Percentiles rank a stretch among this genome's conserved stretches.
Conservation (phyloP, 2,797 vertebrate genomes). For the Darevskia mixta region DNA sequence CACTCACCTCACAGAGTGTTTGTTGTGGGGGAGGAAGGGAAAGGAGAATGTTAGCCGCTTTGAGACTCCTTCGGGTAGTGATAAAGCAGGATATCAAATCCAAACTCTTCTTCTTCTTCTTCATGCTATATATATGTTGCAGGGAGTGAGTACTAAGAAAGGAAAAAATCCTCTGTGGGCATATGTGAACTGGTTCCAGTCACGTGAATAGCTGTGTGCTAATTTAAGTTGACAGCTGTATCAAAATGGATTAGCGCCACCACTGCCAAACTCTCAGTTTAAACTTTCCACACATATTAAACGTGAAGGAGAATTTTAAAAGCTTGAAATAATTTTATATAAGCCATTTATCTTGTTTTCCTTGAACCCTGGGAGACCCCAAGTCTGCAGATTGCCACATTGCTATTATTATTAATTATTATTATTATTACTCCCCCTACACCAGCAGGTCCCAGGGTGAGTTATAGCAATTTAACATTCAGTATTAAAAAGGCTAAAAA, state of each 20-base stretch:
- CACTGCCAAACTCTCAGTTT: constrained; percentile 35
- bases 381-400: background rate
- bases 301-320: constrained; percentile 45
- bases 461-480: no score
- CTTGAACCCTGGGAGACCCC: constrained; percentile 37
- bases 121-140: constrained; percentile 13
- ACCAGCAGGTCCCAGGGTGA: no score
- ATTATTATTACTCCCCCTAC: no score
- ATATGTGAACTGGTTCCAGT: constrained; percentile 27
- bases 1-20: no score
- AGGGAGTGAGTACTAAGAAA: constrained; percentile 44
- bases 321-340: constrained; percentile 43
- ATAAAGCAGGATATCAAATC: no score
- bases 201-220: constrained; percentile 50
- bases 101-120: no score
- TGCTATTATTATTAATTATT: no score
- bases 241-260: constrained; percentile 65
- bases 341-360: constrained; percentile 66
- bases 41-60: no score
- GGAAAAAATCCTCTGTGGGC: constrained; percentile 40
- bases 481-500: no score
- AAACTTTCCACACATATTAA: constrained; percentile 58
- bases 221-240: constrained; percentile 69
- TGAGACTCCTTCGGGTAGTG: no score
- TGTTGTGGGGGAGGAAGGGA: no score